Conservation (phyloP, 2,888 invertebrate genomes). For the Epiblema foenella region DNA sequence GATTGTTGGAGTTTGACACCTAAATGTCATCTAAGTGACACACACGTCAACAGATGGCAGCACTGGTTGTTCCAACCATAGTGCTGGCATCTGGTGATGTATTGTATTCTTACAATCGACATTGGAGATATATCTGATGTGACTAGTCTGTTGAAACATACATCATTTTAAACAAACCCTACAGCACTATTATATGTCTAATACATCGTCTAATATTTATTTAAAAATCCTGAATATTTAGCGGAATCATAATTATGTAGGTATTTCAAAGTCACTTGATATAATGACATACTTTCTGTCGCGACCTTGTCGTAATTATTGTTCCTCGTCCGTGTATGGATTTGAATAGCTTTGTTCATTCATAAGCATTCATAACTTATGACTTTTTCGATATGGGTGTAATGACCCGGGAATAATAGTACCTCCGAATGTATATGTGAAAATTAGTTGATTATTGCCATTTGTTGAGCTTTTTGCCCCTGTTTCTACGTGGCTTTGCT, state of each 20-base stretch:
- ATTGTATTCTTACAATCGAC: too few relatives aligned
- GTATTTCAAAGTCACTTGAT: slow-evolving; percentile 40
- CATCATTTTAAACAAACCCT: too few relatives aligned
- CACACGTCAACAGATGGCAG: too few relatives aligned
- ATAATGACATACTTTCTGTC: slow-evolving; percentile 41
- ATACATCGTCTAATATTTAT: not conserved
- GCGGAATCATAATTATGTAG: slow-evolving; percentile 6
- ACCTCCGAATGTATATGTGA: slow-evolving; percentile 14
- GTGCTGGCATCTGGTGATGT: too few relatives aligned
- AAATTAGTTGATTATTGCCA: slow-evolving; percentile 7
- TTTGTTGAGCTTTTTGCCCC: not conserved
- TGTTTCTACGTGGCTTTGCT: not conserved
- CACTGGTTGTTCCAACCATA: too few relatives aligned
- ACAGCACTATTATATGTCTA: not conserved
- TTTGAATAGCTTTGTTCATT: slow-evolving; percentile 47
- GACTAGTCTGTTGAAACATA: too few relatives aligned
- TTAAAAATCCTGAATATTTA: not conserved
- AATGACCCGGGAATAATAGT: slow-evolving; percentile 39
- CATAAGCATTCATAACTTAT: slow-evolving; percentile 41
- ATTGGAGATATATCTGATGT: too few relatives aligned
- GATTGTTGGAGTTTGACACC: too few relatives aligned
- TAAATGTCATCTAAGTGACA: too few relatives aligned
- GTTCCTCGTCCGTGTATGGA: slow-evolving; percentile 41
- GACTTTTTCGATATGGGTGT: slow-evolving; percentile 34
- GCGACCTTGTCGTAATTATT: slow-evolving; percentile 46